Conservation (phyloP, 2,113 vertebrate genomes). For the Todiramphus chloris region DNA sequence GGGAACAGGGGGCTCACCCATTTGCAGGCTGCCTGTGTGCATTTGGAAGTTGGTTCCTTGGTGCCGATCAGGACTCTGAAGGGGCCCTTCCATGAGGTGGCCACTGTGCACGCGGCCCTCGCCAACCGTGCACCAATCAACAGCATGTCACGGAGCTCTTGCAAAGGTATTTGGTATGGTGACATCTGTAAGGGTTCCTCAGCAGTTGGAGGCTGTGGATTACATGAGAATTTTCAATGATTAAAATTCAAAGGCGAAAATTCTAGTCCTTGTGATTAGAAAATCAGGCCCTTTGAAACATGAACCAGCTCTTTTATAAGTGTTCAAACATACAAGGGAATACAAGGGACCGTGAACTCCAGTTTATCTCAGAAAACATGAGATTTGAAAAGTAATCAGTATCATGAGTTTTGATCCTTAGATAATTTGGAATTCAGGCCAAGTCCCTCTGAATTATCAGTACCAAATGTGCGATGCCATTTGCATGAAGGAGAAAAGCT, state of each 20-base stretch:
- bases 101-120: fast-evolving
- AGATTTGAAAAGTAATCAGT: conserved; percentile 34
- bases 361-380: conserved; percentile 10
- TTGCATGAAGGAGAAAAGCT: conserved; percentile 5
- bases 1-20: background rate
- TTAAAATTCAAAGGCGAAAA: background rate
- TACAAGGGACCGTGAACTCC: background rate
- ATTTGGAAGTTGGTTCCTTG: background rate
- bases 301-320: background rate
- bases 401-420: conserved; percentile 37
- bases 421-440: conserved; percentile 20
- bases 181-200: background rate
- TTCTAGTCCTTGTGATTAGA: background rate
- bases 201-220: background rate
- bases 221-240: background rate
- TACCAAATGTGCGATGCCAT: conserved; percentile 35
- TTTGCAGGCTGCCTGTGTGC: background rate
- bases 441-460: conserved; percentile 22
- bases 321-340: background rate
- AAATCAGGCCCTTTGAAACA: conserved; percentile 7
- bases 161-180: background rate
- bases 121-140: background rate
- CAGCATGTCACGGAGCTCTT: background rate
- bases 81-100: fast-evolving
- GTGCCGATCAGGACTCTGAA: background rate